A percentile compares a stretch with the other conserved stretches of the same genome.
phyloP scores from a whole-genome alignment of 2,888 invertebrate genomes.

The Ormyrus pomaceus region DNA sequence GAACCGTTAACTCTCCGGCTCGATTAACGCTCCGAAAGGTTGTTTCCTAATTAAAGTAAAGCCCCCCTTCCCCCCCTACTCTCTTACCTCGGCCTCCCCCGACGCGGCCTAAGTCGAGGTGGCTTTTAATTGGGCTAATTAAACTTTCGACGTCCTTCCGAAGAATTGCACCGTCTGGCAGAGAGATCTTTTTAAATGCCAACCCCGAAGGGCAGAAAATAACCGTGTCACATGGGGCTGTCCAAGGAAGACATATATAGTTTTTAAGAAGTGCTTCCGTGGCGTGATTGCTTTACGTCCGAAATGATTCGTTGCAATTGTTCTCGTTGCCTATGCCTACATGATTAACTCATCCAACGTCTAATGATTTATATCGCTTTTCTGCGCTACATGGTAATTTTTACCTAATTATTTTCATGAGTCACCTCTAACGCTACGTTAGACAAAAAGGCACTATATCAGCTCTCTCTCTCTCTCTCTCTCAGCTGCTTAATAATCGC shows the following conservation, averaged over 20 bases:
- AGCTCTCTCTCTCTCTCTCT: neutral
- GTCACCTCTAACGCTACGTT: no score
- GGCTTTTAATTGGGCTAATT: conserved; percentile 58
- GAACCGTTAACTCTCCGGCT: neutral
- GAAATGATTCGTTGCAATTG: no score
- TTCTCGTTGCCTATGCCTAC: no score
- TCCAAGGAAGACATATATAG: neutral
- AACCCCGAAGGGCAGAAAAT: neutral
- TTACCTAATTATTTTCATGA: no score
- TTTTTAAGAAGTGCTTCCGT: no score
- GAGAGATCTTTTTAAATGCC: conserved; percentile 14
- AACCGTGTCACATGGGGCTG: conserved; percentile 10
- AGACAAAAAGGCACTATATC: no score
- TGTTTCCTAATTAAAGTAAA: conserved; percentile 55
- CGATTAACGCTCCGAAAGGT: conserved; percentile 44
- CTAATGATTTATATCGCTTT: no score
- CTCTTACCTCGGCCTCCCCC: conserved; percentile 4
- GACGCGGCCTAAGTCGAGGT: neutral
- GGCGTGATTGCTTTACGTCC: no score
- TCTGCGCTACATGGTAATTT: no score
- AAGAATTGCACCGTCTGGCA: conserved; percentile 22
- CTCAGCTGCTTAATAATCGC: neutral
- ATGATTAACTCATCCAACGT: no score
- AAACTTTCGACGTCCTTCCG: conserved; percentile 54
- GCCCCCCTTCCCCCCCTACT: neutral